phyloP scores from a whole-genome alignment of 2,888 invertebrate species.

The Hirtodrosophila histrioides region DNA sequence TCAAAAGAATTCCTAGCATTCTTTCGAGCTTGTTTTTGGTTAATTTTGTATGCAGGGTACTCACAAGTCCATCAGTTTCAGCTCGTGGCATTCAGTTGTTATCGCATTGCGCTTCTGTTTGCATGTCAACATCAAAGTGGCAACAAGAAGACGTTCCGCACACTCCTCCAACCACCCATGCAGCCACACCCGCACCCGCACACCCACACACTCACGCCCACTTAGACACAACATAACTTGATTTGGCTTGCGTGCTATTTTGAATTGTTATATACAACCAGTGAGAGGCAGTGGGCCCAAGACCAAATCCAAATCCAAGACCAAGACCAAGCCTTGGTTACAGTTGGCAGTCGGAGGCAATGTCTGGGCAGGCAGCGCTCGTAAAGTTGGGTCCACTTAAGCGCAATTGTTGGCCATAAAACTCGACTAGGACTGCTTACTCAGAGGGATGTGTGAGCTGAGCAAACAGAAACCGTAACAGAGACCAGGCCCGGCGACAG shows the following conservation, averaged over 20 bases:
- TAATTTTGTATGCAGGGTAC: constrained; percentile 14
- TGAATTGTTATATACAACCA: constrained; percentile 56
- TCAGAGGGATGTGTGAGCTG: constrained; percentile 20
- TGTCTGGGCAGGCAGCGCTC: constrained; percentile 47
- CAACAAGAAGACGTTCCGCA: constrained; percentile 49
- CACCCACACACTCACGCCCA: constrained; percentile 11
- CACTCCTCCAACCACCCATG: constrained; percentile 2
- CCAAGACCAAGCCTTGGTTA: constrained; percentile 43
- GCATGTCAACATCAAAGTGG: constrained; percentile 59
- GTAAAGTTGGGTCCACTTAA: constrained; percentile 77
- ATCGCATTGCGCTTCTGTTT: constrained; percentile 46
- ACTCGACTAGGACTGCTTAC: constrained; percentile 46
- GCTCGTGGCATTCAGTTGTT: constrained; percentile 26
- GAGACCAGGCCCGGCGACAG: constrained; percentile 15
- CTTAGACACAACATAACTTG: constrained; percentile 56
- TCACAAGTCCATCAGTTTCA: constrained; percentile 10
- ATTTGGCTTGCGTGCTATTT: constrained; percentile 75
- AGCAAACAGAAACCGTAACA: constrained; percentile 27
- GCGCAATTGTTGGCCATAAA: constrained; percentile 77
- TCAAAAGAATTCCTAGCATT: too few relatives aligned
- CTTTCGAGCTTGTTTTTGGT: neutral
- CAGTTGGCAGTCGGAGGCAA: constrained; percentile 9
- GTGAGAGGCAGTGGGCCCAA: constrained; percentile 2
- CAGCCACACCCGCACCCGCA: constrained; percentile 10
- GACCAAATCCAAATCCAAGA: constrained; percentile 14